Evolutionary conservation across 2,113 vertebrate genomes (phyloP).

Genomic region (Brevimyrus niger): DNA sequence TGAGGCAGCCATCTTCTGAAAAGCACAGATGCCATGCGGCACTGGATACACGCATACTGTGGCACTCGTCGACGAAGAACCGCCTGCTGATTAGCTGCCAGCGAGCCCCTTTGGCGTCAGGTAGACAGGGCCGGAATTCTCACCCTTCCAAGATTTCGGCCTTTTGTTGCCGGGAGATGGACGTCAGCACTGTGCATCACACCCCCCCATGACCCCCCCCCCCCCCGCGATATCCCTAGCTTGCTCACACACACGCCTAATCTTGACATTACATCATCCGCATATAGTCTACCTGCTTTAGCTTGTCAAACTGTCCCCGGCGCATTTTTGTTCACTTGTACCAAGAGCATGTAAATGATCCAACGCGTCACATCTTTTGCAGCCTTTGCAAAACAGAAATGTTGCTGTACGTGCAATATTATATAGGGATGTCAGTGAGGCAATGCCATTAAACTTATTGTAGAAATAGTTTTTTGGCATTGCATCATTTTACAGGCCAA

Average conservation of each 20-base stretch:
- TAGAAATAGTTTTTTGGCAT: not conserved
- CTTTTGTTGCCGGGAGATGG: not conserved
- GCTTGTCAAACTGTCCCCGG: not conserved
- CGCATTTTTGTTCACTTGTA: not conserved
- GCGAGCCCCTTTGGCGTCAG: not conserved
- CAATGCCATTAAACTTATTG: not conserved
- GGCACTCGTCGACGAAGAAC: not conserved
- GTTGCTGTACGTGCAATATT: not conserved
- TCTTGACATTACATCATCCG: not conserved
- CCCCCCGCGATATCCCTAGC: not conserved
- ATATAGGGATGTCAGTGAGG: not conserved
- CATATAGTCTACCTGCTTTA: slow-evolving; percentile 3
- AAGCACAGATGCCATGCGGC: not conserved
- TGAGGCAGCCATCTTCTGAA: not conserved
- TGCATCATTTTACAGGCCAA: not conserved
- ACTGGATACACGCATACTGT: not conserved
- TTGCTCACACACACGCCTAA: not conserved
- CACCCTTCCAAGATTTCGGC: not conserved
- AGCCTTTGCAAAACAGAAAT: slow-evolving; percentile 1
- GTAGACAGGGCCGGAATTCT: not conserved
- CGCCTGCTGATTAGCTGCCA: slow-evolving; percentile 3
- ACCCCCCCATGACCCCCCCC: not conserved
- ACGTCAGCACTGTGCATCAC: not conserved
- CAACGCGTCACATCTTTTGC: not conserved
- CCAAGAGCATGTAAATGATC: slow-evolving; percentile 5